A percentile compares a stretch with the other conserved stretches of the same genome.
These are phyloP conservation scores for Pasiphila rectangulata DNA, from an alignment of 2,888 invertebrate species.

Conservation along the genomic window DNA sequence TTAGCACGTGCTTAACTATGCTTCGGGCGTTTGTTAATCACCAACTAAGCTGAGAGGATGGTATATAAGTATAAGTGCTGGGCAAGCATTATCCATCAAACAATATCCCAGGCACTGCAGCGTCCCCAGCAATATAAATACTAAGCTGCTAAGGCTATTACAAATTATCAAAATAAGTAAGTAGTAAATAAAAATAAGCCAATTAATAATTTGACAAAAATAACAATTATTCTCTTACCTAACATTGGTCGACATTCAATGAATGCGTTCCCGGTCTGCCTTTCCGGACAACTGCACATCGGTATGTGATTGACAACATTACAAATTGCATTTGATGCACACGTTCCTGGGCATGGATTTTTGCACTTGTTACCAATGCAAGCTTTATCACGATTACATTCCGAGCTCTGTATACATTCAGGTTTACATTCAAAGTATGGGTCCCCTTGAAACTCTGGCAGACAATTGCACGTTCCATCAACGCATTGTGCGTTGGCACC, in stretches of 20 bases:
- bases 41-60: too few species aligned
- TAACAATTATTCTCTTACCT: conserved; percentile 55
- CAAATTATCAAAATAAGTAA: background rate
- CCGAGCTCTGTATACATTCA: conserved; percentile 88
- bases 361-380: conserved; percentile 87
- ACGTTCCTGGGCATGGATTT: conserved; percentile 90
- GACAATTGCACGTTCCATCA: conserved; percentile 85
- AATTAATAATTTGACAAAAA: too few species aligned
- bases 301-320: conserved; percentile 84
- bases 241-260: conserved; percentile 79
- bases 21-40: too few species aligned
- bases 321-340: conserved; percentile 87
- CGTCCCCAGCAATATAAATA: too few species aligned
- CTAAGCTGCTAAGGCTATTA: too few species aligned
- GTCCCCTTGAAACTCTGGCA: conserved; percentile 87
- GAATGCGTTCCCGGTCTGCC: conserved; percentile 86
- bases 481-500: conserved; percentile 86
- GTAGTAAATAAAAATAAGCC: background rate
- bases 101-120: too few species aligned
- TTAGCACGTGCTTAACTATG: too few species aligned
- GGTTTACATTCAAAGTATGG: conserved; percentile 89
- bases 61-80: too few species aligned
- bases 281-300: conserved; percentile 82
- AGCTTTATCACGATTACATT: conserved; percentile 85
- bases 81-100: too few species aligned